phyloP scores from a whole-genome alignment of 2,797 vertebrate species.

The Glossophaga mutica region DNA sequence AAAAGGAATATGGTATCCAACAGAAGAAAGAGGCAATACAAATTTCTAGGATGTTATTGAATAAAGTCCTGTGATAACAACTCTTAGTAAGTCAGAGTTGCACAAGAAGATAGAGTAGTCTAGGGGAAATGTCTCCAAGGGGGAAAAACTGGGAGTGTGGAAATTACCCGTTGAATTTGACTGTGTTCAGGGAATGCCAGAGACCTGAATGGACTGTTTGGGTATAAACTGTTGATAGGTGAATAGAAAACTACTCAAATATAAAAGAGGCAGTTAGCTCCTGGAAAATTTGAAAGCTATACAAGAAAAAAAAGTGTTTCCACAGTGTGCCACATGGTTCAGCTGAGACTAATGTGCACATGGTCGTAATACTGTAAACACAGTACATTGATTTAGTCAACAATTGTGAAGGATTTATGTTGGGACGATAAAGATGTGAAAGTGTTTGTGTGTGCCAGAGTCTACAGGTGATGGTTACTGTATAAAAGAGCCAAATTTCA shows the following conservation, averaged over 20 bases:
- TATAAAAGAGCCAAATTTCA: background rate
- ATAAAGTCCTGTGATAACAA: background rate
- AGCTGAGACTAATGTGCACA: background rate
- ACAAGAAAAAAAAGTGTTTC: background rate
- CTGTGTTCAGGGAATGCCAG: background rate
- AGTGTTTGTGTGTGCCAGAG: background rate
- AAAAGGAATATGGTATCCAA: background rate
- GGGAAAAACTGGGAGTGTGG: background rate
- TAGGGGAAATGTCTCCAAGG: background rate
- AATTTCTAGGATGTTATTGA: background rate
- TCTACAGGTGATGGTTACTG: background rate
- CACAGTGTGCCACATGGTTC: background rate
- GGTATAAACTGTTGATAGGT: background rate
- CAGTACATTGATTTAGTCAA: background rate
- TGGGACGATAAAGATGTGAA: background rate
- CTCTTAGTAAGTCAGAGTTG: background rate
- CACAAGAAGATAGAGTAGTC: background rate
- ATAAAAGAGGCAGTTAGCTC: background rate
- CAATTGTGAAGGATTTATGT: constrained; percentile 5
- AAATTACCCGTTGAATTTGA: background rate
- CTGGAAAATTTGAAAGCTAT: background rate
- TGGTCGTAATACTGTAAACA: background rate
- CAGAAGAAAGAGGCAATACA: background rate
- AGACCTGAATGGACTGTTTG: background rate
- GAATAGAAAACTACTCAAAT: background rate